These are phyloP conservation scores for Macrochelys suwanniensis DNA, from an alignment of 2,797 vertebrate species.

Conservation along the genomic window DNA sequence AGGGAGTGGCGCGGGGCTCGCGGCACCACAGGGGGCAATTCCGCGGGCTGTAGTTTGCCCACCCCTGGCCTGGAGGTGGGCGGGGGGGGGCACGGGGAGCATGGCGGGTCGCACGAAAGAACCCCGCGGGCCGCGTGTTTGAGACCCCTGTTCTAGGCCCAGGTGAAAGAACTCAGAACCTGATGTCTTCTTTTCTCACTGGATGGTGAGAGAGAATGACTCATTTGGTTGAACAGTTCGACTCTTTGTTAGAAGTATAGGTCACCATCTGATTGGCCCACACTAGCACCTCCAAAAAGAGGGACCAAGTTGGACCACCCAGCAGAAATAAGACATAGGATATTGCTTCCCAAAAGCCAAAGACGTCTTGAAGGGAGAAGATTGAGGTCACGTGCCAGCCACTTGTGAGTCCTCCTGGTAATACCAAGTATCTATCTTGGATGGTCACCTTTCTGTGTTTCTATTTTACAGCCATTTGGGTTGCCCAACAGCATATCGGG, in stretches of 20 bases:
- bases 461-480: neutral
- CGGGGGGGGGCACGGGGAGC: no score
- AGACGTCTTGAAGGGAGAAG: neutral
- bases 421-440: neutral
- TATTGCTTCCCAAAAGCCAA: neutral
- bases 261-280: neutral
- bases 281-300: neutral
- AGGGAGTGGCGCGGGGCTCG: no score
- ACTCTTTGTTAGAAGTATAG: neutral
- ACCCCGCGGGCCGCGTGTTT: no score
- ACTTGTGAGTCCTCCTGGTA: neutral
- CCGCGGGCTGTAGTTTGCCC: no score
- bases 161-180: neutral
- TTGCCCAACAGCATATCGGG: neutral
- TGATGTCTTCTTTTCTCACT: neutral
- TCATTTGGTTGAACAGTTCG: neutral
- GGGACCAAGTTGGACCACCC: neutral
- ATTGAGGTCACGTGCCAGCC: neutral
- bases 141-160: neutral
- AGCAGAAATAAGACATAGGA: neutral
- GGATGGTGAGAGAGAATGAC: neutral
- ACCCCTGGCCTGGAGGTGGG: no score
- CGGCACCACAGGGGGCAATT: no score
- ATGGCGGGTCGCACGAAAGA: no score
- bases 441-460: neutral